phyloP scores from a whole-genome alignment of 2,113 vertebrate species.

The Misgurnus anguillicaudatus region DNA sequence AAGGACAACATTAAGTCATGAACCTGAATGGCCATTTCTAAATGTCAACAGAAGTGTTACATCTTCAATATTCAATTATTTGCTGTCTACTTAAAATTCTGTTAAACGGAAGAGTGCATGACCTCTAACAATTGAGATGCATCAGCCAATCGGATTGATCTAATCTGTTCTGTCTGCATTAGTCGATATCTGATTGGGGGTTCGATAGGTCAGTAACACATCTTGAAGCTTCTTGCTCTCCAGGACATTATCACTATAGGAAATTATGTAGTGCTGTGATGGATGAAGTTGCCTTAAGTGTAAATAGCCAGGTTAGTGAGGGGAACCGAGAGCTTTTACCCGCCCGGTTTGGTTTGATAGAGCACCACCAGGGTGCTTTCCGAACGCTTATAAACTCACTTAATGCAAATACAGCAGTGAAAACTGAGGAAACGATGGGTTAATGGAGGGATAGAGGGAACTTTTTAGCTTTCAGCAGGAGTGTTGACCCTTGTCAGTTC shows the following conservation, averaged over 20 bases:
- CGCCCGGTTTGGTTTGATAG: conserved; percentile 24
- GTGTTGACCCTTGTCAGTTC: conserved; percentile 5
- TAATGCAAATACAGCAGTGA: conserved; percentile 20
- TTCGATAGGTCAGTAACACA: conserved; percentile 16
- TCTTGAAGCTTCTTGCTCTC: neutral
- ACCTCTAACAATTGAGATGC: neutral
- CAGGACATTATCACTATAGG: conserved; percentile 15
- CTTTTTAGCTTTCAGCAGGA: conserved; percentile 15
- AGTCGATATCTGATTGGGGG: conserved; percentile 24
- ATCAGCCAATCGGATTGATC: conserved; percentile 14
- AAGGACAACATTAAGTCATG: conserved; percentile 1
- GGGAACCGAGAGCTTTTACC: conserved; percentile 21
- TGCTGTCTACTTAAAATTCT: conserved; percentile 10
- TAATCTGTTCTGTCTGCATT: conserved; percentile 11
- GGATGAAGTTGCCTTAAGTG: conserved; percentile 25
- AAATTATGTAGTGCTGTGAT: conserved; percentile 28
- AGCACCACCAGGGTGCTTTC: conserved; percentile 1
- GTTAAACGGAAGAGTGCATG: conserved; percentile 1
- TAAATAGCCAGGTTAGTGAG: conserved; percentile 25
- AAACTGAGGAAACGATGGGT: no score
- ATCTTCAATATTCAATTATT: conserved; percentile 21
- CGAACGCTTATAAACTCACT: conserved; percentile 3
- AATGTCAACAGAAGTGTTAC: conserved; percentile 27
- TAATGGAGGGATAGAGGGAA: neutral
- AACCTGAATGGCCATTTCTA: conserved; percentile 21